Evolutionary conservation across 2,797 vertebrate genomes (phyloP), one percentile per base, ranked within the genome.

Genomic region (Aeoliscus strigatus): DNA sequence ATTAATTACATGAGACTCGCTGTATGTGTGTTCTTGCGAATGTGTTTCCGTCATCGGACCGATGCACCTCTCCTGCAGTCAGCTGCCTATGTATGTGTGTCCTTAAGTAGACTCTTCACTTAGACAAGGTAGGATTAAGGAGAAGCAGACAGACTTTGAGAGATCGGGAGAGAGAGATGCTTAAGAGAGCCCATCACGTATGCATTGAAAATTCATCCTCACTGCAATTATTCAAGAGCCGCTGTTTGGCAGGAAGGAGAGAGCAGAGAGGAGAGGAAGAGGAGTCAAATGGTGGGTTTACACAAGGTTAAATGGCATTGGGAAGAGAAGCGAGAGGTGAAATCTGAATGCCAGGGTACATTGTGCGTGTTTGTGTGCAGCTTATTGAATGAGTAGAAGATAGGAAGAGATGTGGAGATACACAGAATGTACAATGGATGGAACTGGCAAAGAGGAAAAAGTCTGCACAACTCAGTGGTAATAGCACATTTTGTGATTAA

Each of bases 141-240:
- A 66, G 68, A 75, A 63, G 48, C n/a, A 62, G 77, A 77, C 81
- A 79, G 79, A 80, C 62, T 83, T 84, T 82, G 72, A 48, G 44
- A 59, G 66, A 51, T 52, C 49, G 43, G 30, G 57, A 37, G 51
- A 63, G 66, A 55, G 60, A 61, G 60, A 56, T 60, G 73, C 73
- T 71, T 68, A 66, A 66, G 65, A 78, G 75, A 76, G 66, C 80
- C 79, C 75, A 89, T 90, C 89, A 88, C 31, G 75, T 88, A 89
- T 88, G 85, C 88, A 89, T 88, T 89, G 85, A 87, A 87, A 88
- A 86, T 61, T 69, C 59, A 81, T 76, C 81, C 82, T 77, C 82
- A 44, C 86, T 87, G 81, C 85, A 87, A 88, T 89, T 88, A 89
- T 90, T 89, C 85, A 88, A 66, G 73, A 81, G 74, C 81, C 49